Percentiles rank a stretch among this genome's conserved stretches.
phyloP scores from a whole-genome alignment of 2,888 invertebrate genomes.

The Ferrisia virgata region DNA sequence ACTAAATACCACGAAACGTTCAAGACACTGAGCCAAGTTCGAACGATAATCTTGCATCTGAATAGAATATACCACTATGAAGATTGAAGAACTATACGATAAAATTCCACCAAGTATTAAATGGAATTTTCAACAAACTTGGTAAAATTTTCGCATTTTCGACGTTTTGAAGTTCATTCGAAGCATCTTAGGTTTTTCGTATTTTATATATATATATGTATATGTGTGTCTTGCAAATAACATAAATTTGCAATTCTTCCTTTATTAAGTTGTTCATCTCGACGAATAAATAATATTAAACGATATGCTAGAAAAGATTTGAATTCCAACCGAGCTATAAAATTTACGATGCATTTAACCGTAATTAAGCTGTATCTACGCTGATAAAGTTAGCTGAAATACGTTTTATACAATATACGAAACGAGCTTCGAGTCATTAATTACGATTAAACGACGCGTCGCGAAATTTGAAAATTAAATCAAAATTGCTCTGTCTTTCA shows the following conservation, averaged over 20 bases:
- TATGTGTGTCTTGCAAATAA: neutral
- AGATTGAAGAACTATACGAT: too few species aligned
- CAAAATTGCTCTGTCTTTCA: neutral
- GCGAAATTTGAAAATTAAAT: slow-evolving; percentile 5
- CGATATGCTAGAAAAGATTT: neutral
- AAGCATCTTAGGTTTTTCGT: neutral
- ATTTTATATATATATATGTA: too few species aligned
- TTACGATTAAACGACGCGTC: slow-evolving; percentile 3
- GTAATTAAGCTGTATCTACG: neutral
- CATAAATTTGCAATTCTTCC: neutral
- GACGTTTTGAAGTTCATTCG: neutral
- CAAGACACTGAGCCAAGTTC: too few species aligned
- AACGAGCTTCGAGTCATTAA: neutral
- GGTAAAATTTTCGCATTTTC: neutral
- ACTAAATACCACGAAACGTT: too few species aligned
- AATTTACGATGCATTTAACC: neutral
- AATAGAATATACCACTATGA: too few species aligned
- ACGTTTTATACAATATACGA: neutral
- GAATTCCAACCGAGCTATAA: neutral
- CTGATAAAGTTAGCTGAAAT: neutral
- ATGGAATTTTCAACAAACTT: neutral
- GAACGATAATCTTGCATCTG: too few species aligned
- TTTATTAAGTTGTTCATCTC: slow-evolving; percentile 1
- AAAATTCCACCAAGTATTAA: too few species aligned
- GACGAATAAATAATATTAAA: neutral